These are phyloP conservation scores for Aplysia californica DNA, from an alignment of 1,140 invertebrate species.

Conservation along the genomic window DNA sequence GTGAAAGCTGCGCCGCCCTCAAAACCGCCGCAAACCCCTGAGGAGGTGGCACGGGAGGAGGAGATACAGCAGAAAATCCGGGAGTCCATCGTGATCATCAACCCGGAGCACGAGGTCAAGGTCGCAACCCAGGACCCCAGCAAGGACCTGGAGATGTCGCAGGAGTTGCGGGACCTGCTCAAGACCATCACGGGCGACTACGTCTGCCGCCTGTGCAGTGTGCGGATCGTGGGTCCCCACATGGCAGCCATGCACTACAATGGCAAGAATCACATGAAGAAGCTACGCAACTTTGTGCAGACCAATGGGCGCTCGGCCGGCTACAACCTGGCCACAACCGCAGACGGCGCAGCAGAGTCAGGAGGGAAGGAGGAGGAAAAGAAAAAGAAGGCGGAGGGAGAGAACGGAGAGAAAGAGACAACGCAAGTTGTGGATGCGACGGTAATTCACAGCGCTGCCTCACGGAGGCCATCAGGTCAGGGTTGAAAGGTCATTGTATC, in stretches of 20 bases:
- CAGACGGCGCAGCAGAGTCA: too few relatives aligned
- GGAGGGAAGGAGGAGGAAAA: neutral
- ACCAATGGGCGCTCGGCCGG: conserved; percentile 27
- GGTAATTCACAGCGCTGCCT: neutral
- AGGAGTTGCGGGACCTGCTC: conserved; percentile 2
- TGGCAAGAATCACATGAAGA: conserved; percentile 25
- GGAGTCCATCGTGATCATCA: conserved; percentile 12
- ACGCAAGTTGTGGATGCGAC: conserved; percentile 13
- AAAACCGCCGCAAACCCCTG: conserved; percentile 19
- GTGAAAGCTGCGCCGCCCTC: conserved; percentile 14
- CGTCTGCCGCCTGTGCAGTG: conserved; percentile 22
- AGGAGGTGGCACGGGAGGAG: conserved; percentile 21
- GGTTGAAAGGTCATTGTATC: conserved; percentile 6
- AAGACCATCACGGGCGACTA: conserved; percentile 12
- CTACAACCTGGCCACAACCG: conserved; percentile 12
- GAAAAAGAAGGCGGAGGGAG: neutral
- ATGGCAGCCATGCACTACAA: conserved; percentile 27
- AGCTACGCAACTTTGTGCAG: conserved; percentile 20
- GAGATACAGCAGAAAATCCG: conserved; percentile 25
- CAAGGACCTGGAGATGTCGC: conserved; percentile 15
- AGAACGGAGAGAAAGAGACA: neutral
- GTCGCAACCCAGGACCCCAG: neutral
- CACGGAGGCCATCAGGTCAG: conserved; percentile 1
- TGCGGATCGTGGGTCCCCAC: conserved; percentile 12
- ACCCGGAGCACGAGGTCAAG: neutral